These are phyloP conservation scores for Aplysina aerophoba DNA, from an alignment of 37 sponge, comb jelly and placozoan genomes.

Conservation along the genomic window DNA sequence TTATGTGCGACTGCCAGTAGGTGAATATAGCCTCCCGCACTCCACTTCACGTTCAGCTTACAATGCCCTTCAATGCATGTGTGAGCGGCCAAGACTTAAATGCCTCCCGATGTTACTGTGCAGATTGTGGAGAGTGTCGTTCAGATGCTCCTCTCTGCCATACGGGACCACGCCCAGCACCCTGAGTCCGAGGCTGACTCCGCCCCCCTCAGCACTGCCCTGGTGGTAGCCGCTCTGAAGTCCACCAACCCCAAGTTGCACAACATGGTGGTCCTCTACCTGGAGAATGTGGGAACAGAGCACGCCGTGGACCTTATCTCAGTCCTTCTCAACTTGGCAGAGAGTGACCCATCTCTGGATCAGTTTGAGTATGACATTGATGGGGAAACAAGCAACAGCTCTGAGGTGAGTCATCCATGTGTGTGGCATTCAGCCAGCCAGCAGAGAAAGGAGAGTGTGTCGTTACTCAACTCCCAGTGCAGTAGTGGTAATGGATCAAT, in stretches of 20 bases:
- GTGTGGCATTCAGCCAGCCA: too few species aligned
- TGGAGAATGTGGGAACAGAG: slow-evolving; percentile 23
- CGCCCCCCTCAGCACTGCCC: not conserved
- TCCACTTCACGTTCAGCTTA: too few species aligned
- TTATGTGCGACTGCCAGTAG: too few species aligned
- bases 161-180: not conserved
- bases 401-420: too few species aligned
- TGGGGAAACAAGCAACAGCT: not conserved
- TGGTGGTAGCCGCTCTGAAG: not conserved
- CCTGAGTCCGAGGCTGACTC: slow-evolving; percentile 6
- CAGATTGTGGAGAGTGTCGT: too few species aligned
- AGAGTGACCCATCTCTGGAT: not conserved
- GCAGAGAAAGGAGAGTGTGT: too few species aligned
- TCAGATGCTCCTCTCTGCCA: slow-evolving; percentile 5
- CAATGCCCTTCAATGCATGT: too few species aligned
- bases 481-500: too few species aligned
- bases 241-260: slow-evolving; percentile 35
- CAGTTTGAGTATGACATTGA: slow-evolving; percentile 22
- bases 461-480: too few species aligned
- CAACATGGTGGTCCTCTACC: slow-evolving; percentile 21
- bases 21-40: too few species aligned
- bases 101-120: too few species aligned
- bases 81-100: too few species aligned
- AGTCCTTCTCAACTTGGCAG: not conserved
- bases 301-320: not conserved